phyloP scores from a whole-genome alignment of 2,888 invertebrate species.

The Therioaphis trifolii region DNA sequence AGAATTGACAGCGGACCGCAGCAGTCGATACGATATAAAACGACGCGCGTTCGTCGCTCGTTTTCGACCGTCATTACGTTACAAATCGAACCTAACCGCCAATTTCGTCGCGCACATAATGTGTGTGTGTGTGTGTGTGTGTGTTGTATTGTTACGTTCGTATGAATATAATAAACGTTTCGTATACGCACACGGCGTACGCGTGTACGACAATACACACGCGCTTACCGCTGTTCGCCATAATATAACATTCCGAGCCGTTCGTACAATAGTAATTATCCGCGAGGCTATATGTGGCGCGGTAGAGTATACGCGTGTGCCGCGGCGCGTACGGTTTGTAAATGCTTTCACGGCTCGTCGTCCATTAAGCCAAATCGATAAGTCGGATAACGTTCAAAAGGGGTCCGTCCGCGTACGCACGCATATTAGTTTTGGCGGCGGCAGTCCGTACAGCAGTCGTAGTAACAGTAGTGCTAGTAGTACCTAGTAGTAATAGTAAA shows the following conservation, averaged over 20 bases:
- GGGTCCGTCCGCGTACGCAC: neutral
- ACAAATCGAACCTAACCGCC: neutral
- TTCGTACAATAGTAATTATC: neutral
- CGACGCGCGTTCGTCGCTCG: neutral
- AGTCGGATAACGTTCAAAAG: slow-evolving; percentile 40
- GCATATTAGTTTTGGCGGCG: neutral
- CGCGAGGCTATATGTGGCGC: too few relatives aligned
- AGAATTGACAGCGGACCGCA: too few relatives aligned
- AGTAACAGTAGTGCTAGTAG: neutral
- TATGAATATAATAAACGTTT: too few relatives aligned
- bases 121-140: too few relatives aligned
- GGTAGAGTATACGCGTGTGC: neutral
- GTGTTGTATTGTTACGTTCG: too few relatives aligned
- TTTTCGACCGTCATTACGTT: neutral
- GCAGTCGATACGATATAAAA: too few relatives aligned
- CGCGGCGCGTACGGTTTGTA: neutral
- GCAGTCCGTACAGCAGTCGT: neutral
- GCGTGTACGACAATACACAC: too few relatives aligned
- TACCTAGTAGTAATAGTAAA: neutral
- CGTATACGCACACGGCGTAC: too few relatives aligned
- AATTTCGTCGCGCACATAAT: neutral
- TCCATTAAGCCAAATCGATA: slow-evolving; percentile 50
- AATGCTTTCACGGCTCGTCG: slow-evolving; percentile 35
- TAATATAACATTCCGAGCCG: neutral
- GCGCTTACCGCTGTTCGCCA: neutral